Evolutionary conservation across 2,797 vertebrate species (phyloP), one percentile per base, ranked within the genome.

Genomic region (Dromococcyx pavoninus): DNA sequence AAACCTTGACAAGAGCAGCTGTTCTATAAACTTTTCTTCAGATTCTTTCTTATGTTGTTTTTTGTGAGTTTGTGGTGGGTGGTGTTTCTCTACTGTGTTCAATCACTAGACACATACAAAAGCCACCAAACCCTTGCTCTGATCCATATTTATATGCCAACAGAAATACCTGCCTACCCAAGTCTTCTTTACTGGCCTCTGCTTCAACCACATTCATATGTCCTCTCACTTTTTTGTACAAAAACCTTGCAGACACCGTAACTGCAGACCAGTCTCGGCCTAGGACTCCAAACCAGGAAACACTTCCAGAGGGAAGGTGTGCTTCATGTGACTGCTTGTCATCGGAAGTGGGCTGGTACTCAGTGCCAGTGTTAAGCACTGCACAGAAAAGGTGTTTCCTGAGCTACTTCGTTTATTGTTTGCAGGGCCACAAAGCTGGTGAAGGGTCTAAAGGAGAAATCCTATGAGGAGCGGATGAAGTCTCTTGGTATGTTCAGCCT

Each of bases 21-120:
- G 91, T 95, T 97, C 94, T 91, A 90, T 96, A 97, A 97, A 96
- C 28, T 94, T 95, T 94, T 89, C 76, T 94, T 87, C 86, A 76
- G 62, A 87, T 69, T 92, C 70, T 94, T 86, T 77, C 66, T 75
- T 3, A 54, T 5, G 35, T 92, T 1, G 0, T 86, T 86, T 92
- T 79, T 85, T 66, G 60, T 73, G 71, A 77, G 46, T 88, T 76
- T 87, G 21, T 23, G 39, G 66, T 73, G 62, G 33, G 25, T 43
- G 39, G 11, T 67, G 10, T 86, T 58, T 77, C 57, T 91, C 11
- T 19, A 17, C 23, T 11, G 5, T 37, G 15, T 73, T 18, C 80
- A 76, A 41, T 60, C 44, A 13, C 25, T 15, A 17, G 4, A n/a
- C 19, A 7, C 30, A 2, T 14, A 48, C 67, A 73, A 35, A 61